Conservation (phyloP, 1,140 invertebrate genomes). For the Chionoecetes opilio region DNA sequence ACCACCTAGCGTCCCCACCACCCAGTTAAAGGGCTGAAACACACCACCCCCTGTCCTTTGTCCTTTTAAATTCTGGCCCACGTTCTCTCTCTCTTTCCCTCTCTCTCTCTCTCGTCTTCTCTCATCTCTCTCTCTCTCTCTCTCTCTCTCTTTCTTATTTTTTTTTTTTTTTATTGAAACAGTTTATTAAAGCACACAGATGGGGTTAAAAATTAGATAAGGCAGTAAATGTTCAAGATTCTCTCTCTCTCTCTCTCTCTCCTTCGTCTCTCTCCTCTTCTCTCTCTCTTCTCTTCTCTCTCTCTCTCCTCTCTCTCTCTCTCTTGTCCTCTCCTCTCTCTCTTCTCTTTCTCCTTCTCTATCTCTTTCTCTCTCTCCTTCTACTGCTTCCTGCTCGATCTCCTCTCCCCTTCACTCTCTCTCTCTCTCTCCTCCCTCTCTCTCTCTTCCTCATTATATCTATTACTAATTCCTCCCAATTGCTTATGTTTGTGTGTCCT, state of each 20-base stretch:
- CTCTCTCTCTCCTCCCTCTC: conserved; percentile 24
- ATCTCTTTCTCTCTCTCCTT: neutral
- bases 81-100: neutral
- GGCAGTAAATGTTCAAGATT: too few species aligned
- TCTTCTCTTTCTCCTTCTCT: neutral
- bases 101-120: neutral
- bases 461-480: neutral
- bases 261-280: neutral
- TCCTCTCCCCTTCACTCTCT: neutral
- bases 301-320: neutral
- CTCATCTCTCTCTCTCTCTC: too few species aligned
- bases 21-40: neutral
- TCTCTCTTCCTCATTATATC: conserved; percentile 8
- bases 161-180: too few species aligned
- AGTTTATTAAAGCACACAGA: too few species aligned
- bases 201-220: too few species aligned
- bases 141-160: too few species aligned
- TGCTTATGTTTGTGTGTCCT: neutral
- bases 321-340: neutral
- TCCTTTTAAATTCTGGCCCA: neutral
- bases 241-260: conserved; percentile 27
- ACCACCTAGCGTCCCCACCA: neutral
- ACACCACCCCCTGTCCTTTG: neutral
- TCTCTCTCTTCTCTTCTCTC: neutral
- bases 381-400: too few species aligned